Conservation (phyloP, 2,888 invertebrate genomes). For the Scaptomyza polygonia region DNA sequence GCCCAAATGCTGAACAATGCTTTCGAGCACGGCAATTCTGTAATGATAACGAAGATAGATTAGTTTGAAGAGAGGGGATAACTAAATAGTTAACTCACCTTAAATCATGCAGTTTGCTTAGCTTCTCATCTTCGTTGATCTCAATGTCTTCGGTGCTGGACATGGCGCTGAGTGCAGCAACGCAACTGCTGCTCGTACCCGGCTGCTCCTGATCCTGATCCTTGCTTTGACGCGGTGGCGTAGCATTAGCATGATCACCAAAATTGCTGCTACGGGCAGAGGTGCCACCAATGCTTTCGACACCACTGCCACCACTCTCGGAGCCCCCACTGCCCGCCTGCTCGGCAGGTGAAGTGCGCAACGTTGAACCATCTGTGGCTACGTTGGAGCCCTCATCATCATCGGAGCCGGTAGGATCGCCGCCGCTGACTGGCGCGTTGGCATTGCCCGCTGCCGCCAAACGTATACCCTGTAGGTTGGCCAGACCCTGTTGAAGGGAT, state of each 20-base stretch:
- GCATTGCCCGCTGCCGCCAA: slow-evolving; percentile 73
- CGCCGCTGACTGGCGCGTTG: slow-evolving; percentile 49
- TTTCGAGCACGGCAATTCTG: slow-evolving; percentile 88
- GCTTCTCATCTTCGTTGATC: slow-evolving; percentile 82
- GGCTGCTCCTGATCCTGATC: slow-evolving; percentile 58
- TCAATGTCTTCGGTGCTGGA: slow-evolving; percentile 79
- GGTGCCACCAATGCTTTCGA: slow-evolving; percentile 96
- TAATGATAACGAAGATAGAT: not conserved
- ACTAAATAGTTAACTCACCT: slow-evolving; percentile 61
- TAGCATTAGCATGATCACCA: slow-evolving; percentile 87
- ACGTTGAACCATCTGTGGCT: slow-evolving; percentile 96
- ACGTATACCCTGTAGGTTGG: slow-evolving; percentile 82
- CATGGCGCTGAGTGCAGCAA: slow-evolving; percentile 64
- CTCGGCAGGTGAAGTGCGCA: slow-evolving; percentile 93
- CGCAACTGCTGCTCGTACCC: slow-evolving; percentile 57
- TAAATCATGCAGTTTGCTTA: slow-evolving; percentile 82
- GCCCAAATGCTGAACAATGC: slow-evolving; percentile 91
- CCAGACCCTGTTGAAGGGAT: slow-evolving; percentile 85
- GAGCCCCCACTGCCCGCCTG: slow-evolving; percentile 90
- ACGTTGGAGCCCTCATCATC: slow-evolving; percentile 96
- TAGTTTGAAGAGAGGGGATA: not conserved
- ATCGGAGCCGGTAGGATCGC: slow-evolving; percentile 94
- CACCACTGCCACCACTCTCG: slow-evolving; percentile 96
- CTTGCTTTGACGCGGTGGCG: slow-evolving; percentile 80
- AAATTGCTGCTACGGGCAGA: slow-evolving; percentile 97